Percentiles rank a stretch among this genome's conserved stretches.
These are phyloP conservation scores for Diarsia rubi DNA, from an alignment of 2,888 invertebrate species.

Conservation along the genomic window DNA sequence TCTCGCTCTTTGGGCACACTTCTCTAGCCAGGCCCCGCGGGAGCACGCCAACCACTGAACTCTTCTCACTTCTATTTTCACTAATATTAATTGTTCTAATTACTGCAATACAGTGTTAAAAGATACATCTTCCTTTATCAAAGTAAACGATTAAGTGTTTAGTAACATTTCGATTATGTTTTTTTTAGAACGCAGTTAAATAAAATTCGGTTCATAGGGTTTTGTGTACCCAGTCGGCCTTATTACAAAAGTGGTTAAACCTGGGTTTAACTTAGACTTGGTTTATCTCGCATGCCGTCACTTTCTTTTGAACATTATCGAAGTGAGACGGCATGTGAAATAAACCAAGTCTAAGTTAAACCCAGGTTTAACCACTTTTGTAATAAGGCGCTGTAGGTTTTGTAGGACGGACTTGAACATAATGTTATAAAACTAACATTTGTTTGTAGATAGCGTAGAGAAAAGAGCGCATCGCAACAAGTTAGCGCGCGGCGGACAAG, in stretches of 20 bases:
- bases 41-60: not conserved
- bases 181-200: no score
- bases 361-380: no score
- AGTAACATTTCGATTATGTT: not conserved
- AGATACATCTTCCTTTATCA: not conserved
- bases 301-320: no score
- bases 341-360: no score
- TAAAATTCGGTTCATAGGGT: no score
- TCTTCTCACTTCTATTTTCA: slow-evolving; percentile 17
- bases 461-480: slow-evolving; percentile 31
- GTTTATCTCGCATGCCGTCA: no score
- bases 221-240: no score
- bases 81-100: slow-evolving; percentile 24
- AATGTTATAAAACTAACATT: not conserved
- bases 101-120: slow-evolving; percentile 3
- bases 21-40: not conserved
- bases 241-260: no score
- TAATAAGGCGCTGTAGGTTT: no score
- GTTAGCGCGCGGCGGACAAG: slow-evolving; percentile 33
- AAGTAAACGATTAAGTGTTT: not conserved
- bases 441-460: not conserved
- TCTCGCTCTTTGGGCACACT: not conserved
- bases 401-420: not conserved
- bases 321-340: no score
- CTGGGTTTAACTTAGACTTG: no score